Evolutionary conservation across 2,888 invertebrate species (phyloP).

Genomic region (Epirrhoe tristata): DNA sequence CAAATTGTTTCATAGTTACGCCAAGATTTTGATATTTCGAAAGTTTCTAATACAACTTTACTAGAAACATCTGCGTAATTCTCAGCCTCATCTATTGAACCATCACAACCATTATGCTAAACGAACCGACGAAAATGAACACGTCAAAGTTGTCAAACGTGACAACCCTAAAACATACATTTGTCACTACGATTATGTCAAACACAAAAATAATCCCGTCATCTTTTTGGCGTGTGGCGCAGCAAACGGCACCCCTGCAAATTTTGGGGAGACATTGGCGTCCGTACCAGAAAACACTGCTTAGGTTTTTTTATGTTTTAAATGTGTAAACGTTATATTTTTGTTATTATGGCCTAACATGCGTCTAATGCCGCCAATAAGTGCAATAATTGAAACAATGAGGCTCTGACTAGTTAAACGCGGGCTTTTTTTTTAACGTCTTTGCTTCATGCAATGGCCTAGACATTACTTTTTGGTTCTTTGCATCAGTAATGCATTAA

Average conservation of each 20-base stretch:
- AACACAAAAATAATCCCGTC: conserved; percentile 85
- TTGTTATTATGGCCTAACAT: too few species aligned
- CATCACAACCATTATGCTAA: conserved; percentile 48
- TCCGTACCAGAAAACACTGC: conserved; percentile 8
- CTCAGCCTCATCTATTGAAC: conserved; percentile 37
- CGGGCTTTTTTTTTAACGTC: too few species aligned
- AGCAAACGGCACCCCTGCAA: conserved; percentile 71
- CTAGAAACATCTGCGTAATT: conserved; percentile 42
- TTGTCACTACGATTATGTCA: conserved; percentile 86
- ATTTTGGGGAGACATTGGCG: conserved; percentile 66
- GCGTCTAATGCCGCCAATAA: too few species aligned
- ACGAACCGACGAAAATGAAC: conserved; percentile 60
- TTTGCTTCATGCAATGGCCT: too few species aligned
- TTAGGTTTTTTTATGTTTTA: too few species aligned
- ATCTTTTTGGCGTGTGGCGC: conserved; percentile 79
- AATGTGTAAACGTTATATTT: too few species aligned
- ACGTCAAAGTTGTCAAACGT: conserved; percentile 58
- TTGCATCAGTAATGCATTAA: too few species aligned
- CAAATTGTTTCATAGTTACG: too few species aligned
- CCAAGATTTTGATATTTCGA: too few species aligned
- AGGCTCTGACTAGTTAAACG: too few species aligned
- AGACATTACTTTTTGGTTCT: too few species aligned
- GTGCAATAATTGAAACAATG: too few species aligned
- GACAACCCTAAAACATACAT: conserved; percentile 79
- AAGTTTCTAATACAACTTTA: neutral